Evolutionary conservation across 2,113 vertebrate genomes (phyloP).

Genomic region (Myrmophylax atrothorax): DNA sequence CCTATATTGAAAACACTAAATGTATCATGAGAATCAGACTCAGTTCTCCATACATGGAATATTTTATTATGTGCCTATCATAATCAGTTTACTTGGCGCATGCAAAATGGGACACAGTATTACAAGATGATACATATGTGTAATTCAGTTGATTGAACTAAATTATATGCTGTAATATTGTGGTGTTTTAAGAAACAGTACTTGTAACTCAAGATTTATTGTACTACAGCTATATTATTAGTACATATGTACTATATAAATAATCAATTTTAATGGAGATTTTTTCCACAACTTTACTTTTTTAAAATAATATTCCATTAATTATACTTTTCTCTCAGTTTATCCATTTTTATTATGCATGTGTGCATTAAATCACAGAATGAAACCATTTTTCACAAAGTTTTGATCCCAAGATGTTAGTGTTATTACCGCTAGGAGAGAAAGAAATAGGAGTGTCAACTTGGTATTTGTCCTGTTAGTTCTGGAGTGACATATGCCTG

Average conservation of each 20-base stretch:
- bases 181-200: not conserved
- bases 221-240: not conserved
- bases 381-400: not conserved
- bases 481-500: not conserved
- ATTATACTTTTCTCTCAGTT: not conserved
- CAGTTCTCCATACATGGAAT: not conserved
- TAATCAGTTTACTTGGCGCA: not conserved
- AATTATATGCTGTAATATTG: not conserved
- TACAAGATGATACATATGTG: not conserved
- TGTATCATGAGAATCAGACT: not conserved
- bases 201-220: not conserved
- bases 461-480: not conserved
- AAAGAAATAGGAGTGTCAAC: not conserved
- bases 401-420: not conserved
- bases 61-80: not conserved
- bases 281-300: not conserved
- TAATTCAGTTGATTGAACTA: not conserved
- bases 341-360: not conserved
- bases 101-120: not conserved
- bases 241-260: not conserved
- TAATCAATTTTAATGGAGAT: not conserved
- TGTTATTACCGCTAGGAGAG: not conserved
- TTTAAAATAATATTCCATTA: not conserved
- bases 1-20: not conserved
- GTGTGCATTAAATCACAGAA: not conserved